phyloP scores from a whole-genome alignment of 2,113 vertebrate genomes.

The Dolichotis patagonum region DNA sequence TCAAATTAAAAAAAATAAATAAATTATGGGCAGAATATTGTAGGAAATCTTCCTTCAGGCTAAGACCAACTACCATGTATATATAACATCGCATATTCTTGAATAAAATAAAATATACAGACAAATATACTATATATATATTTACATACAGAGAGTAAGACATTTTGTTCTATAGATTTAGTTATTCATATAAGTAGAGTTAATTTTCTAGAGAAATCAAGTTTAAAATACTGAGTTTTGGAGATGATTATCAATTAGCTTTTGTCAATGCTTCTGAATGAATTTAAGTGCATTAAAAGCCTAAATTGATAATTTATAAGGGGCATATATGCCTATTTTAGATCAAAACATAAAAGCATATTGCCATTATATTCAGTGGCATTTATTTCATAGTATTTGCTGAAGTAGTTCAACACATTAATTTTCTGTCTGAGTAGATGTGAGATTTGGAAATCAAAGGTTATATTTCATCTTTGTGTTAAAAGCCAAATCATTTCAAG shows the following conservation, averaged over 20 bases:
- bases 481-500: slow-evolving; percentile 63
- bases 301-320: neutral
- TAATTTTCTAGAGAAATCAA: neutral
- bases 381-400: slow-evolving; percentile 36
- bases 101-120: neutral
- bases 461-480: slow-evolving; percentile 55
- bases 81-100: neutral
- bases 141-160: neutral
- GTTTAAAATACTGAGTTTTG: neutral
- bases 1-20: no score
- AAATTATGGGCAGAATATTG: no score
- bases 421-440: slow-evolving; percentile 37
- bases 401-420: slow-evolving; percentile 10
- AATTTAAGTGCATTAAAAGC: neutral
- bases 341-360: slow-evolving; percentile 35
- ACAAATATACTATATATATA: neutral
- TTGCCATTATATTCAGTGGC: neutral
- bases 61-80: neutral
- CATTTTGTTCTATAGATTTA: neutral
- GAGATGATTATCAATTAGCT: neutral
- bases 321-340: neutral
- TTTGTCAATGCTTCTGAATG: slow-evolving; percentile 9
- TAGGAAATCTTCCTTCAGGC: neutral
- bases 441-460: slow-evolving; percentile 64
- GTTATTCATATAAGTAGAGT: neutral